Base-by-base conservation (phyloP, 2,888 invertebrate species). In the Agriopis aurantiaria region DNA sequence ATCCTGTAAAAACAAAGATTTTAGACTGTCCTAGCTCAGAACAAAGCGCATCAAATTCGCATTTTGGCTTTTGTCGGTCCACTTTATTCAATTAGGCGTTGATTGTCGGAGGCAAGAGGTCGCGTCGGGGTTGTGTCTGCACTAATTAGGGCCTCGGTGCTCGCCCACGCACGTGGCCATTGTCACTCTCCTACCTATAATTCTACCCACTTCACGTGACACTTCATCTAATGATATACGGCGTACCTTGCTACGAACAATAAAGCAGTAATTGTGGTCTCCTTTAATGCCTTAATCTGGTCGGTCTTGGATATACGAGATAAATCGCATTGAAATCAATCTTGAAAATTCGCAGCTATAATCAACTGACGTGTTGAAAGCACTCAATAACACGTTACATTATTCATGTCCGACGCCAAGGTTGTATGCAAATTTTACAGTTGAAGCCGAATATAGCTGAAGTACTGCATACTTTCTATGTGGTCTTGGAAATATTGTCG, bases 71-170 rank as follows among this genome's bases (percentile, higher is more conserved):
- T 80, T 84, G 88, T 86, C 91, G 91, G 91, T 80, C 83, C 87
- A 89, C 88, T 93, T 92, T 88, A 92, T 91, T 88, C 89, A 91
- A 92, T 93, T 90, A 90, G 76, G 81, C 85, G 87, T 86, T 91
- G 91, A 92, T 91, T 92, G 93, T 81, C 80, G 76, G 89, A 86
- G 89, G 82, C 90, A 83, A 88, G 86, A 92, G 93, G 93, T 93
- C 93, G 92, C 84, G 91, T 89, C 85, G 90, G 89, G 90, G 87
- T 88, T 90, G 90, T 85, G 83, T 80, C 85, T 82, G 85, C 83
- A 84, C 82, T 92, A 92, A 93, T 93, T 92, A 92, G 87, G 85
- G 82, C 86, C 85, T 86, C 85, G 83, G 82, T 86, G 85, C 86
- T 88, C 88, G 87, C 91, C 91, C 88, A 90, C 92, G 85, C 88